phyloP scores from a whole-genome alignment of 2,113 vertebrate species.

The Elachura formosa region DNA sequence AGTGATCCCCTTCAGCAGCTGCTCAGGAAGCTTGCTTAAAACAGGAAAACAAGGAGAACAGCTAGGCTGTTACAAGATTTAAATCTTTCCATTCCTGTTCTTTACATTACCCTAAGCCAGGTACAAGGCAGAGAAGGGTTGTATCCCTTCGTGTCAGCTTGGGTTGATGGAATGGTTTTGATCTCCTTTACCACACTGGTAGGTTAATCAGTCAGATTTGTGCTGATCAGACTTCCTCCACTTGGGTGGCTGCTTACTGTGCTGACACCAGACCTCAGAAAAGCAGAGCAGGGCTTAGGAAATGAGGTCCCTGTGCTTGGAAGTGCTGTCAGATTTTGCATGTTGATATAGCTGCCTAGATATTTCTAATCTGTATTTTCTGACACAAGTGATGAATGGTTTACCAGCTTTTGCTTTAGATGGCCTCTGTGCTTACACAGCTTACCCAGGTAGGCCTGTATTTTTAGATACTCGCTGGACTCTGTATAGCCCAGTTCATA shows the following conservation, averaged over 20 bases:
- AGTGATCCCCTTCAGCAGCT: neutral
- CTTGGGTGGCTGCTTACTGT: neutral
- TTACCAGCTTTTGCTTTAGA: neutral
- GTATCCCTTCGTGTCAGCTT: neutral
- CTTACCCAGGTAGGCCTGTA: neutral
- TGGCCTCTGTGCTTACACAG: neutral
- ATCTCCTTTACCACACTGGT: fast-evolving
- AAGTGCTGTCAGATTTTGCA: neutral
- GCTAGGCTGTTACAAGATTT: neutral
- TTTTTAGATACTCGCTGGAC: neutral
- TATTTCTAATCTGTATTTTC: neutral
- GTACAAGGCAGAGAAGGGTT: neutral
- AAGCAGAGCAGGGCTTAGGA: neutral
- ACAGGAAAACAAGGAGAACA: neutral
- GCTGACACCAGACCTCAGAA: neutral
- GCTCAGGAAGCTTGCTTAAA: neutral
- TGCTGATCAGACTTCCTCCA: neutral
- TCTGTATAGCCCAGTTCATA: neutral
- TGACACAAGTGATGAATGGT: neutral
- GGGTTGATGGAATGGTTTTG: neutral
- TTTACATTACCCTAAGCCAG: neutral
- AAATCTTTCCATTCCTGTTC: neutral
- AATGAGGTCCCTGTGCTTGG: neutral
- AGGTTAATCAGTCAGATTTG: neutral
- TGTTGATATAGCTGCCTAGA: neutral